Conservation (phyloP, 2,888 invertebrate genomes). For the Drosophila neutralis region DNA sequence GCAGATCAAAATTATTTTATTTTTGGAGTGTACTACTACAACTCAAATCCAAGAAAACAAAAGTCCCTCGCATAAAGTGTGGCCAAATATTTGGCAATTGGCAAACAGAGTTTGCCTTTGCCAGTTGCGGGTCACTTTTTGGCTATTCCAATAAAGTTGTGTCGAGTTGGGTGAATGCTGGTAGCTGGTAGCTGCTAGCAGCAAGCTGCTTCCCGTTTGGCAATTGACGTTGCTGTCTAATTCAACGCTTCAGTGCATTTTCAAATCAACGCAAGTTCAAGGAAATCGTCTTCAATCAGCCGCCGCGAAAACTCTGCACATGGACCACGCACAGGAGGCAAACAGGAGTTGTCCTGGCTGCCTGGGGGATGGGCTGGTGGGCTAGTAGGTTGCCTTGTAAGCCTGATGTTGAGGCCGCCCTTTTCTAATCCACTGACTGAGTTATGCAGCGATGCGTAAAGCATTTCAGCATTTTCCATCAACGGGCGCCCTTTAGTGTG, state of each 20-base stretch:
- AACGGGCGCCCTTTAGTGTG: constrained; percentile 43
- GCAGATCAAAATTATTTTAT: neutral
- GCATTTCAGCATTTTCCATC: constrained; percentile 81
- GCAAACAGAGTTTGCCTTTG: constrained; percentile 28
- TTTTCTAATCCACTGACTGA: constrained; percentile 81
- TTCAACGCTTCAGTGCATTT: constrained; percentile 77
- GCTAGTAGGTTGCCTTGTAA: constrained; percentile 17
- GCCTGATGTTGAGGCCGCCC: constrained; percentile 56
- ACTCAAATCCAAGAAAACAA: constrained; percentile 5
- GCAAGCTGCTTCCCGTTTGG: constrained; percentile 33
- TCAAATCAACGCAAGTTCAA: constrained; percentile 78
- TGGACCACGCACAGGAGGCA: constrained; percentile 25
- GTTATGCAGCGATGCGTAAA: constrained; percentile 80
- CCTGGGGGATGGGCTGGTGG: constrained; percentile 2
- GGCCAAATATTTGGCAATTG: constrained; percentile 54
- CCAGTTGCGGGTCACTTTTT: constrained; percentile 41
- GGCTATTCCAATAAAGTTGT: constrained; percentile 53
- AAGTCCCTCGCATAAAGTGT: constrained; percentile 44
- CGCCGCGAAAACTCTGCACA: constrained; percentile 67
- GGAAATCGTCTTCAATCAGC: constrained; percentile 77
- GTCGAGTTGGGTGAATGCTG: constrained; percentile 35
- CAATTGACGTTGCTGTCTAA: constrained; percentile 65
- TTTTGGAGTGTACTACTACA: neutral
- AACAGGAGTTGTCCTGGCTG: constrained; percentile 46
- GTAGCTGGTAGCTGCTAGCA: constrained; percentile 11